Conservation (phyloP, 2,888 invertebrate genomes). For the Stegana nigrithorax region DNA sequence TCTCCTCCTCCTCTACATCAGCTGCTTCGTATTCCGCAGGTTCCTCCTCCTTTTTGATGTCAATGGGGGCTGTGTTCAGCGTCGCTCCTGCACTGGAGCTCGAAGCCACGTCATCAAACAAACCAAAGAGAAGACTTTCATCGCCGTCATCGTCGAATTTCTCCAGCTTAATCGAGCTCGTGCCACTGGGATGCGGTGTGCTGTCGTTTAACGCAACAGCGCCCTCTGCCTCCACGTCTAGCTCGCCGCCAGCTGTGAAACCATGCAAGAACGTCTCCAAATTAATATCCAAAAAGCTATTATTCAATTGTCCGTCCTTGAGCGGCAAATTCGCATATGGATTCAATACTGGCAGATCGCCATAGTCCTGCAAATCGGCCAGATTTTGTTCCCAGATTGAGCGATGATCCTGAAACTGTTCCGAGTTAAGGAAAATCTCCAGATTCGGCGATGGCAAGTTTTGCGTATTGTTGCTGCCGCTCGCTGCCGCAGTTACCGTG, state of each 20-base stretch:
- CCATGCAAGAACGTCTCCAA: constrained; percentile 53
- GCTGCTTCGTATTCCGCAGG: constrained; percentile 19
- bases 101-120: constrained; percentile 29
- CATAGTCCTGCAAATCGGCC: constrained; percentile 73
- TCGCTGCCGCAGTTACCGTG: constrained; percentile 28
- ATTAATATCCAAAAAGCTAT: constrained; percentile 49
- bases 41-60: constrained; percentile 35
- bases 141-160: constrained; percentile 44
- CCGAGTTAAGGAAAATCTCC: constrained; percentile 65
- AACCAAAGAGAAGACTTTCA: constrained; percentile 32
- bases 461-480: constrained; percentile 18
- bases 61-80: too few species aligned
- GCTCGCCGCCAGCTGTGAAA: constrained; percentile 35
- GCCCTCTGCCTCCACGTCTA: constrained; percentile 22
- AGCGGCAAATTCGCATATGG: constrained; percentile 63
- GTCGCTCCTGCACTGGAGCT: constrained; percentile 16
- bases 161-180: constrained; percentile 46
- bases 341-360: constrained; percentile 53
- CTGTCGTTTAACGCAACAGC: constrained; percentile 57
- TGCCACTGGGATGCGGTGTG: constrained; percentile 54
- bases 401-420: constrained; percentile 59
- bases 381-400: constrained; percentile 73
- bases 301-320: constrained; percentile 68
- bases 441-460: constrained; percentile 42
- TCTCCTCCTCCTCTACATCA: constrained; percentile 22